These are phyloP conservation scores for Nyctibius grandis DNA, from an alignment of 2,797 vertebrate species.

Conservation along the genomic window DNA sequence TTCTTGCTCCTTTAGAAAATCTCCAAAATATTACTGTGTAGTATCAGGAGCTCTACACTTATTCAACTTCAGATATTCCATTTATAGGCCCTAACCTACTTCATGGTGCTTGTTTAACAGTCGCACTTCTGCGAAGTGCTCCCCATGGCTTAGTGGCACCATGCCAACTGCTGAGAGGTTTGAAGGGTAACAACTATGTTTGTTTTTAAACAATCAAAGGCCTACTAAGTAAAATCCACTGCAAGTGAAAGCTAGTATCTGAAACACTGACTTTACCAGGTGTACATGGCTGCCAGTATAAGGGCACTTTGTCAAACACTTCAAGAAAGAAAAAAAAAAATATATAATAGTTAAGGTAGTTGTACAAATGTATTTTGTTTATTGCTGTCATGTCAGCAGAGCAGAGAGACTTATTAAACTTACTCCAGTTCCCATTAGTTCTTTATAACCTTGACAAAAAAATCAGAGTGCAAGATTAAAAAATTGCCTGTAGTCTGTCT, in stretches of 20 bases:
- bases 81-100: background rate
- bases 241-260: background rate
- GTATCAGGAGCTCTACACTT: background rate
- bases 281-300: background rate
- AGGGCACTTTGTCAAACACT: background rate
- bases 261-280: background rate
- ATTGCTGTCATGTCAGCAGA: background rate
- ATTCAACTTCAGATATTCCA: background rate
- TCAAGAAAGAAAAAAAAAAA: background rate
- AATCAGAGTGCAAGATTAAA: background rate
- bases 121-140: background rate
- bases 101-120: background rate
- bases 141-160: background rate
- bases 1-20: background rate
- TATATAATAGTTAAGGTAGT: background rate
- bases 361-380: background rate
- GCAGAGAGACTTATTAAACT: background rate
- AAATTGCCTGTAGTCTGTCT: background rate
- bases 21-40: background rate
- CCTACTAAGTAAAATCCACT: background rate
- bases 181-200: background rate
- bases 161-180: background rate
- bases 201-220: conserved; percentile 1
- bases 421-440: background rate
- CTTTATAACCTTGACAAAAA: background rate